Conservation (phyloP, 2,888 invertebrate genomes). For the Leptopilina syphax region DNA sequence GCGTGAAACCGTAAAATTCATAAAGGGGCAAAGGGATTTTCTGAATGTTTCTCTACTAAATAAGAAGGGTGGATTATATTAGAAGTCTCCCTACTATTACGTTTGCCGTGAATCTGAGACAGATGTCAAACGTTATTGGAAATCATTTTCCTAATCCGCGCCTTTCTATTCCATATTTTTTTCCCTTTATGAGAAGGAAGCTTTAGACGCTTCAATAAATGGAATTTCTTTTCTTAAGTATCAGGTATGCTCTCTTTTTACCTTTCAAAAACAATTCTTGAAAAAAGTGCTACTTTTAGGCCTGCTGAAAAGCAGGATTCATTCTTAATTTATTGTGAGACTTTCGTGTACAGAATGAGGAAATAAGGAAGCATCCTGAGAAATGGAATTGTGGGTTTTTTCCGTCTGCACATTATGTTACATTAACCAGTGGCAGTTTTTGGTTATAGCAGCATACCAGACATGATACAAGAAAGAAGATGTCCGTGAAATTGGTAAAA, state of each 20-base stretch:
- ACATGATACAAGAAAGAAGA: slow-evolving; percentile 15
- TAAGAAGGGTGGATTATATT: slow-evolving; percentile 7
- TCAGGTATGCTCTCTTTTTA: too few species aligned
- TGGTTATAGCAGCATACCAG: background rate
- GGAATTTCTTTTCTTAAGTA: too few species aligned
- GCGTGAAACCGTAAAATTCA: too few species aligned
- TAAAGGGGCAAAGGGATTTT: slow-evolving; percentile 2
- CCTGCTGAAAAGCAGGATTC: too few species aligned
- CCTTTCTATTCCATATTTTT: background rate
- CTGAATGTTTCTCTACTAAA: slow-evolving; percentile 8
- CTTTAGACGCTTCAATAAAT: background rate
- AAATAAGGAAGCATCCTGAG: background rate
- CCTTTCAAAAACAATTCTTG: too few species aligned
- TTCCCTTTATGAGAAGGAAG: background rate
- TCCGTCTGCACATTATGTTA: slow-evolving; percentile 25
- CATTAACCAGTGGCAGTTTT: slow-evolving; percentile 22
- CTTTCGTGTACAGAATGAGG: background rate
- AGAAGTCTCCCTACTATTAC: background rate
- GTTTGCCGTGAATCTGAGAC: slow-evolving; percentile 3
- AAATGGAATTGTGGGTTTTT: background rate
- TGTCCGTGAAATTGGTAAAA: slow-evolving; percentile 37
- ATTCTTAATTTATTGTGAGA: too few species aligned
- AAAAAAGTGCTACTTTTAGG: too few species aligned
- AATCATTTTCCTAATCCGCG: background rate
- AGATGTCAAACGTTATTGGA: slow-evolving; percentile 32